These are phyloP conservation scores for Kobus ellipsiprymnus DNA, from an alignment of 2,113 vertebrate species.

Conservation along the genomic window DNA sequence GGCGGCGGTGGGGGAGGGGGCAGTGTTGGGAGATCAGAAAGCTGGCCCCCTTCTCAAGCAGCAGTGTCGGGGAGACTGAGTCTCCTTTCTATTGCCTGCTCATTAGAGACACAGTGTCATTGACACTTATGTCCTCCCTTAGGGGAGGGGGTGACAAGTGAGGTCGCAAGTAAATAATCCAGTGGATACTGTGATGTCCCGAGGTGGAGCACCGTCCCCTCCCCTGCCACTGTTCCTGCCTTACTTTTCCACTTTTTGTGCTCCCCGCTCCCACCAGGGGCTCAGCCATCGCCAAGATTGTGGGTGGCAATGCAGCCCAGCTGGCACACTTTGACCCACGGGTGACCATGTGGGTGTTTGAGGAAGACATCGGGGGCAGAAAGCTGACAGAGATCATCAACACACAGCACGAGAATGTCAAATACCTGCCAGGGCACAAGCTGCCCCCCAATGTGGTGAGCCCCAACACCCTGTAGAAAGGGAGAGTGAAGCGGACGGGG, in stretches of 20 bases:
- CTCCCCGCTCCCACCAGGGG: conserved; percentile 82
- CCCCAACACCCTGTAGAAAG: background rate
- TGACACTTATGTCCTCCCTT: too few relatives aligned
- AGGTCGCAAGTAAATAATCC: background rate
- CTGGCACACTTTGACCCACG: conserved; percentile 85
- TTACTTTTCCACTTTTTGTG: background rate
- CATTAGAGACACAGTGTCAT: background rate
- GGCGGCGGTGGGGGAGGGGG: background rate
- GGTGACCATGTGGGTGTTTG: conserved; percentile 98
- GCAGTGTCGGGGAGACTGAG: background rate
- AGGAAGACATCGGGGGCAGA: conserved; percentile 88
- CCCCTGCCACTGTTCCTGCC: background rate
- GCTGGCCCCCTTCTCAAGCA: background rate
- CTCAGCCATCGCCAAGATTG: conserved; percentile 96
- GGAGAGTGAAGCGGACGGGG: background rate
- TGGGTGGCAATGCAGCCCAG: conserved; percentile 87
- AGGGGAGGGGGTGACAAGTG: background rate
- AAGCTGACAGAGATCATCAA: conserved; percentile 97
- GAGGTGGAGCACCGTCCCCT: background rate
- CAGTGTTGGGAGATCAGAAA: background rate
- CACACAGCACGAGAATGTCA: conserved; percentile 93
- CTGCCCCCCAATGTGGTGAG: conserved; percentile 96
- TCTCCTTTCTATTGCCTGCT: background rate
- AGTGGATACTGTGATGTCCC: background rate
- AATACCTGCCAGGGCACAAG: conserved; percentile 95